These are phyloP conservation scores for Gandaritis pyraliata DNA, from an alignment of 2,888 invertebrate genomes.

Conservation along the genomic window DNA sequence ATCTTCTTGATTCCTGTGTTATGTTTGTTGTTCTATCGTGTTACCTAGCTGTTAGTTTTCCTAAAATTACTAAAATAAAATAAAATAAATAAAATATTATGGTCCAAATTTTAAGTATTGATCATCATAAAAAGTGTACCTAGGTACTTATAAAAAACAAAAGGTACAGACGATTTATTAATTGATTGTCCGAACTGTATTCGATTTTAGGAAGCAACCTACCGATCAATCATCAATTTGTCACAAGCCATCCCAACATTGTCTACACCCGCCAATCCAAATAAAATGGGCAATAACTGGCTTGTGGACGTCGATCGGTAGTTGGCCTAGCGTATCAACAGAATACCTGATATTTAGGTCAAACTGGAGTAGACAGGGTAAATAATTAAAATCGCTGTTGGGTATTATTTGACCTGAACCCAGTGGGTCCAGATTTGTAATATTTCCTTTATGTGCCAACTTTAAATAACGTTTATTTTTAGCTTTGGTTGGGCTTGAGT, in stretches of 20 bases:
- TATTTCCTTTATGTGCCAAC: conserved; percentile 21
- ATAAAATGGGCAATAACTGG: conserved; percentile 33
- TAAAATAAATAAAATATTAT: too few species aligned
- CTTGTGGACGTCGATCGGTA: conserved; percentile 26
- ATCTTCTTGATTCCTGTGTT: too few species aligned
- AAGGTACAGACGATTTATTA: too few species aligned
- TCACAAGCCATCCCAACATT: conserved; percentile 23
- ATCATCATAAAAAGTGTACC: too few species aligned
- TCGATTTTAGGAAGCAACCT: conserved; percentile 4
- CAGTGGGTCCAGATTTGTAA: conserved; percentile 16
- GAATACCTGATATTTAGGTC: conserved; percentile 56
- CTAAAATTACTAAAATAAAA: too few species aligned
- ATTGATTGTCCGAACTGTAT: conserved; percentile 1
- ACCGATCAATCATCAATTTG: conserved; percentile 32
- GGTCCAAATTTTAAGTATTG: too few species aligned
- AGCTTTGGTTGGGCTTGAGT: conserved; percentile 10
- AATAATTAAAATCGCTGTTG: conserved; percentile 61
- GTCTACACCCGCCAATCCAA: conserved; percentile 30
- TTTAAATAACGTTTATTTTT: conserved; percentile 14
- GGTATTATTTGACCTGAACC: conserved; percentile 27
- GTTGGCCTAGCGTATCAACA: conserved; percentile 34
- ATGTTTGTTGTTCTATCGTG: too few species aligned
- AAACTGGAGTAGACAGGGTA: conserved; percentile 54
- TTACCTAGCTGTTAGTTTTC: too few species aligned
- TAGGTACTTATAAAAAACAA: too few species aligned